Evolutionary conservation across 1,140 invertebrate species (phyloP).

Genomic region (Heliconius hermathena): DNA sequence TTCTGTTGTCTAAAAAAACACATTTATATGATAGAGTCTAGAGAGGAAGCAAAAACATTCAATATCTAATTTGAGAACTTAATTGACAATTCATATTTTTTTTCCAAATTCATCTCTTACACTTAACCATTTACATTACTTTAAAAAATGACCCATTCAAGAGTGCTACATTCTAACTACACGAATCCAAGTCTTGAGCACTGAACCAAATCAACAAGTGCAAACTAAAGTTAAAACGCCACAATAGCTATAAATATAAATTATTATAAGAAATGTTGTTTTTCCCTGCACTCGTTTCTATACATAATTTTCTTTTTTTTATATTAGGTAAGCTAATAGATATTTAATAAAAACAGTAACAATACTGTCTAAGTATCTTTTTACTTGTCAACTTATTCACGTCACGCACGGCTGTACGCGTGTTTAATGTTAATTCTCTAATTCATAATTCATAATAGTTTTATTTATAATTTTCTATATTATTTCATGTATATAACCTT

Average conservation of each 20-base stretch:
- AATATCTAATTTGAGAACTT: too few relatives aligned
- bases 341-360: slow-evolving; percentile 12
- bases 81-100: background rate
- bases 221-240: background rate
- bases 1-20: too few relatives aligned
- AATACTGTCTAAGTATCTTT: background rate
- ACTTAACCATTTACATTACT: background rate
- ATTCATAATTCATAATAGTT: slow-evolving; percentile 2
- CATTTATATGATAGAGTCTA: too few relatives aligned
- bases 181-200: background rate
- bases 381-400: slow-evolving; percentile 10
- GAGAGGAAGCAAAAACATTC: too few relatives aligned
- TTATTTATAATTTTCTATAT: background rate
- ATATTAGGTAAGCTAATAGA: background rate
- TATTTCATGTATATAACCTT: background rate
- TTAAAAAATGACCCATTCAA: background rate
- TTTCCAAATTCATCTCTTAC: background rate
- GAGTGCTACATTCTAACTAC: background rate
- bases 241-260: background rate
- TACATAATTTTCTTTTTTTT: background rate
- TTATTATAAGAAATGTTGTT: background rate
- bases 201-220: background rate
- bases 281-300: background rate
- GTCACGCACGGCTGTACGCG: background rate
- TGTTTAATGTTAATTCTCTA: slow-evolving; percentile 3